Percentiles rank a stretch among this genome's conserved stretches.
Conservation (phyloP, 2,888 invertebrate species). For the Synanthedon myopaeformis region DNA sequence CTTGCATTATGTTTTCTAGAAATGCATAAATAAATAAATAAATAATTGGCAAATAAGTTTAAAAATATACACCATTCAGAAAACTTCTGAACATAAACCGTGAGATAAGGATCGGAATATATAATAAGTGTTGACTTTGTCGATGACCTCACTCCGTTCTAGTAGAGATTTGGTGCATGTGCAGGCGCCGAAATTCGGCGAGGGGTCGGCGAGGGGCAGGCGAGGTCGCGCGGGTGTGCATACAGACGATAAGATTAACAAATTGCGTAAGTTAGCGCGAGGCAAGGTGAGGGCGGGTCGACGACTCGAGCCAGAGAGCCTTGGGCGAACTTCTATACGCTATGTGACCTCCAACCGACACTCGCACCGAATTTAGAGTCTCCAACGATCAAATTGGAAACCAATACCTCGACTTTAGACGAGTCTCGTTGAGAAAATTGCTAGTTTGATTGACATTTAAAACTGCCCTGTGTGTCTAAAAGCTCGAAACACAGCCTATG, state of each 20-base stretch:
- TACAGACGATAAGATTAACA: constrained; percentile 66
- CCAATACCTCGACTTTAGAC: too few relatives aligned
- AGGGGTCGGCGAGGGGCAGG: constrained; percentile 41
- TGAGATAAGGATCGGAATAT: constrained; percentile 14
- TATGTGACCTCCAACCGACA: constrained; percentile 52
- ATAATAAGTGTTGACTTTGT: constrained; percentile 22
- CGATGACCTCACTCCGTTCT: constrained; percentile 20
- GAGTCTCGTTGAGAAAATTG: too few relatives aligned
- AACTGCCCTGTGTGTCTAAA: too few relatives aligned
- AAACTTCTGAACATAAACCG: neutral
- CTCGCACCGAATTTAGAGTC: constrained; percentile 3
- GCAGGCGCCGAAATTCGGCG: constrained; percentile 45
- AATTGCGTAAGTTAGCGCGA: constrained; percentile 64
- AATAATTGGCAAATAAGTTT: too few relatives aligned
- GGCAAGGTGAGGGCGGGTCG: constrained; percentile 66
- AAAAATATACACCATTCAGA: neutral
- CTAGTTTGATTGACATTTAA: too few relatives aligned
- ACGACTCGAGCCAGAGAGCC: constrained; percentile 55
- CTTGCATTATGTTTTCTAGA: too few relatives aligned
- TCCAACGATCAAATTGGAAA: too few relatives aligned
- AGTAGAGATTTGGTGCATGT: constrained; percentile 9
- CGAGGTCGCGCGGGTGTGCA: constrained; percentile 55
- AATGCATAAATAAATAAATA: too few relatives aligned
- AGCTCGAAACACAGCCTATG: too few relatives aligned
- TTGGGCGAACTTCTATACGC: constrained; percentile 54